Percentiles rank a stretch among this genome's conserved stretches.
phyloP scores from a whole-genome alignment of 2,113 vertebrate genomes.

The Ammospiza caudacuta region DNA sequence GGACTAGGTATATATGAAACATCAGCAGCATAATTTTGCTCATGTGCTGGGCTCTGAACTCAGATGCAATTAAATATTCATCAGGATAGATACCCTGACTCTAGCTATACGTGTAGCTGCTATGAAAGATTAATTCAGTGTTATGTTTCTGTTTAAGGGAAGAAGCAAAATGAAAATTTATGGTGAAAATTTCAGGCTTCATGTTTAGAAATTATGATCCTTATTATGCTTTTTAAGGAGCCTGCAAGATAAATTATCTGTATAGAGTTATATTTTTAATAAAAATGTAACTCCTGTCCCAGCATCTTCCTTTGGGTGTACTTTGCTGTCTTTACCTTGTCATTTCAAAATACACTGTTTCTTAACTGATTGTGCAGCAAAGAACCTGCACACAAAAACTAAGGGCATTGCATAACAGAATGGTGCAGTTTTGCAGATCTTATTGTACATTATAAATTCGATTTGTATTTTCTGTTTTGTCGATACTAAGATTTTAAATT shows the following conservation, averaged over 20 bases:
- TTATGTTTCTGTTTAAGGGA: slow-evolving; percentile 29
- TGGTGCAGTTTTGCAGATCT: background rate
- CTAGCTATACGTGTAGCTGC: background rate
- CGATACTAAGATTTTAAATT: background rate
- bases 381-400: background rate
- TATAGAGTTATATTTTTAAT: background rate
- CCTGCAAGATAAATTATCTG: background rate
- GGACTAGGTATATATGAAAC: background rate
- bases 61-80: slow-evolving; percentile 40
- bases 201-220: background rate
- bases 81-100: background rate
- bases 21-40: background rate
- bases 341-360: background rate
- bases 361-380: background rate
- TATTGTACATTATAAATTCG: background rate
- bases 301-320: background rate
- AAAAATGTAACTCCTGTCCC: background rate
- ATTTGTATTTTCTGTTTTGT: background rate
- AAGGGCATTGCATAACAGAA: background rate
- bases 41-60: background rate
- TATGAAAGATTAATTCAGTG: slow-evolving; percentile 55
- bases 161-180: background rate
- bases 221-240: background rate
- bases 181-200: slow-evolving; percentile 20
- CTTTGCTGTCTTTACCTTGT: background rate